Evolutionary conservation across 2,113 vertebrate genomes (phyloP).

Genomic region (Pica pica): DNA sequence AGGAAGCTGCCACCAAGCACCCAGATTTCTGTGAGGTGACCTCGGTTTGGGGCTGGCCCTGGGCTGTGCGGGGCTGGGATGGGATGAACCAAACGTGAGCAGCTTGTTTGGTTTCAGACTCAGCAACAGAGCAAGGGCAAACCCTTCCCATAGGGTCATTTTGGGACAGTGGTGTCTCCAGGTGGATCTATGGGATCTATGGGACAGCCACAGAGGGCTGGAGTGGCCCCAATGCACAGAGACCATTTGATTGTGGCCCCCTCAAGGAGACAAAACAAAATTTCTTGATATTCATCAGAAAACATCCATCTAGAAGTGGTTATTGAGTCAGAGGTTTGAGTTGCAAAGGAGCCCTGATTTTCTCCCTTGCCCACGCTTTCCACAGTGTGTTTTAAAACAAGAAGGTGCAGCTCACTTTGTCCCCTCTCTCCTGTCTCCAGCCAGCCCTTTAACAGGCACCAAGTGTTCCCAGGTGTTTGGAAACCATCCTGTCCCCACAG

Average conservation of each 20-base stretch:
- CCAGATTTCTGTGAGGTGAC: background rate
- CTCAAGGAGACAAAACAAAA: background rate
- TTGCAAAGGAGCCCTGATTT: background rate
- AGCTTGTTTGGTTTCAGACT: background rate
- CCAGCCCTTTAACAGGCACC: background rate
- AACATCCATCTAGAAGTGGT: fast-evolving
- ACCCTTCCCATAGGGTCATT: background rate
- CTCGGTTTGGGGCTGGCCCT: background rate
- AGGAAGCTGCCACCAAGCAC: background rate
- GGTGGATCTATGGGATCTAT: background rate
- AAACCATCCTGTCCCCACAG: background rate
- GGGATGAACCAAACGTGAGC: background rate
- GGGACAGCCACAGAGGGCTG: background rate
- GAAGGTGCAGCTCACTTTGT: background rate
- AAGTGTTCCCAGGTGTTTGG: background rate
- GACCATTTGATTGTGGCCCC: background rate
- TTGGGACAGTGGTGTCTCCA: background rate
- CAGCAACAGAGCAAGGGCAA: background rate
- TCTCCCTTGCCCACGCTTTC: background rate
- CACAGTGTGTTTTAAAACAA: background rate
- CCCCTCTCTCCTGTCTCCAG: background rate
- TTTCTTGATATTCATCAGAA: background rate
- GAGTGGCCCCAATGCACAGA: background rate
- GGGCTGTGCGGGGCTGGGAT: background rate
- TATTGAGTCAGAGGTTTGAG: background rate